phyloP scores from a whole-genome alignment of 2,888 invertebrate species.

The Lycia hirtaria region DNA sequence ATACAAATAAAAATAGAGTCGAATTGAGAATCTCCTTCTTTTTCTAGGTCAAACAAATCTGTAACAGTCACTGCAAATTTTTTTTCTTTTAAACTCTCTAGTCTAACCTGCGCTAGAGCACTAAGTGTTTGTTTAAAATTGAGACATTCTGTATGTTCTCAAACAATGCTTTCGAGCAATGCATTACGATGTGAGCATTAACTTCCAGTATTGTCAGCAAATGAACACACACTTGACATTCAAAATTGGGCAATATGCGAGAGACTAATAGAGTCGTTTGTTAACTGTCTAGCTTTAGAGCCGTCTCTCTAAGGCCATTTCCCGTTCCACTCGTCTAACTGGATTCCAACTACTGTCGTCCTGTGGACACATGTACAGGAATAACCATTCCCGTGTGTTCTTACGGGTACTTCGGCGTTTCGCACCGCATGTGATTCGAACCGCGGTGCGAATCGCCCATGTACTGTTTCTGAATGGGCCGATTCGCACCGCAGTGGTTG shows the following conservation, averaged over 20 bases:
- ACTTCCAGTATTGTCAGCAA: neutral
- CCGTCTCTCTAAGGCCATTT: slow-evolving; percentile 32
- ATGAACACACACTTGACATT: neutral
- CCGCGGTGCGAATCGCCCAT: too few relatives aligned
- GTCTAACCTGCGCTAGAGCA: neutral
- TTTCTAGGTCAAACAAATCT: too few relatives aligned
- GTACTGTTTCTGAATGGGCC: too few relatives aligned
- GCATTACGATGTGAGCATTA: slow-evolving; percentile 3
- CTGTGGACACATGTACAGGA: slow-evolving; percentile 14
- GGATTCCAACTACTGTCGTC: slow-evolving; percentile 43
- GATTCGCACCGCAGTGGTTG: too few relatives aligned
- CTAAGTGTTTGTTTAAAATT: neutral
- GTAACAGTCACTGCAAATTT: too few relatives aligned
- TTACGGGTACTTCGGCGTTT: neutral
- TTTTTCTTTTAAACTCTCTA: neutral
- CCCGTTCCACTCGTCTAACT: slow-evolving; percentile 47
- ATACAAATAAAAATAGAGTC: too few relatives aligned
- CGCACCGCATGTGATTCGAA: too few relatives aligned
- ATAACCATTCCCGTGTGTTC: too few relatives aligned
- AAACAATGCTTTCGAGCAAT: neutral
- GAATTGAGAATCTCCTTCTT: too few relatives aligned
- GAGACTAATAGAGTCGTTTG: slow-evolving; percentile 1
- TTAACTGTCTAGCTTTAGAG: neutral
- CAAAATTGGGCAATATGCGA: neutral
- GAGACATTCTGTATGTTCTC: slow-evolving; percentile 1